Base-by-base conservation (phyloP, 2,888 invertebrate genomes). In the Malacosoma neustria region DNA sequence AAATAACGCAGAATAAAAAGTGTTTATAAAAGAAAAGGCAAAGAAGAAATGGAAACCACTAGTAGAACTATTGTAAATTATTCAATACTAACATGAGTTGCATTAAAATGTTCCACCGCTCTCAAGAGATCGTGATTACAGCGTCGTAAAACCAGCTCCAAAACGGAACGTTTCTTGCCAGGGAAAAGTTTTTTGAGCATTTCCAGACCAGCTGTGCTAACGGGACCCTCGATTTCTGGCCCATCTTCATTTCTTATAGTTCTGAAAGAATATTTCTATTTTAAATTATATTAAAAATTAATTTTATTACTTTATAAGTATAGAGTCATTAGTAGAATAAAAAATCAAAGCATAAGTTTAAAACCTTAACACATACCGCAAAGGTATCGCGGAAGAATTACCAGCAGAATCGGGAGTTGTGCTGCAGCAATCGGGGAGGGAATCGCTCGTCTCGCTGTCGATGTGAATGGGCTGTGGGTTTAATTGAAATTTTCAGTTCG, bases 61-160 rank as follows among this genome's bases (percentile, higher is more conserved):
- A n/a, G n/a, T n/a, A n/a, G n/a, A n/a, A n/a, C n/a, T n/a, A n/a
- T n/a, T n/a, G n/a, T n/a, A n/a, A n/a, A n/a, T n/a, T n/a, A n/a
- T n/a, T n/a, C n/a, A n/a, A n/a, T 32, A 49, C 66, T 58, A 42
- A 84, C 82, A 40, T 77, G 79, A 7, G 76, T 75, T 30, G 73
- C 72, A 43, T 90, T 89, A 61, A 96, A 95, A 59, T 96, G 95
- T 64, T 96, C 96, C 37, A 97, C 95, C 4, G 96, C 94, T 53
- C 94, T 94, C 9, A 97, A 88, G 34, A 98, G 77, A 65, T 98
- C 97, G 49, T 97, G 94, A 63, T 95, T 96, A 70, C 97, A 97
- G 29, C 96, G 90, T 48, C 96, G 93, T 32, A 98, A 82, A n/a
- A 97, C 95, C 49, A 97, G 80, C 65, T 98, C 96, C 35, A 98